Evolutionary conservation across 2,888 invertebrate species (phyloP), one percentile per base, ranked within the genome.

Genomic region (Cataglyphis cursor): DNA sequence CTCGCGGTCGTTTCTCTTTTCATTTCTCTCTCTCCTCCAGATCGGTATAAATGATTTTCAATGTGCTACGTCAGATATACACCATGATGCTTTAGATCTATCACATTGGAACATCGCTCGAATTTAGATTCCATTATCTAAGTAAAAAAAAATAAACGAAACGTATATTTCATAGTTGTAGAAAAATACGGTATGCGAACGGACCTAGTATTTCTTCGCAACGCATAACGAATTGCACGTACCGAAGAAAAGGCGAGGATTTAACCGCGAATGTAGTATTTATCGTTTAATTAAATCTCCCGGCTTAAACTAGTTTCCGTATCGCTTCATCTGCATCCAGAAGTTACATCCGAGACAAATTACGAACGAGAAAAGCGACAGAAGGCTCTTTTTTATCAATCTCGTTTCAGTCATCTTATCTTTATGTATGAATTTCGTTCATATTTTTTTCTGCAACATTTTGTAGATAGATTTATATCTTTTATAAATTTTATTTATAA

Each of bases 51-150:
- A 84, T 84, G 75, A 76, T 82, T 73, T 61, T 62, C 48, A 31
- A 48, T 35, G 44, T 18, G 8, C 12, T 21, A 21, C 21, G 15
- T 68, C 8, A 66, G 15, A 35, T 18, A 28, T 24, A 18, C 31
- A 31, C 4, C 10, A 9, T 41, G 35, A 62, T 38, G 54, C 35
- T 72, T 85, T 57, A 65, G 61, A 85, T 85, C 59, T 57, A 73
- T 68, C 51, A 73, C 15, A 51, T 48, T 51, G 51, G 48, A 73
- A 82, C 74, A 62, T 76, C 35, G 54, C 6, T 24, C 28, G 81
- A 76, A 57, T 68, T 84, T 74, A 68, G 82, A 74, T 84, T 84
- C 57, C 68, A 84, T 86, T 82, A 84, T 18, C 18, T 38, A 48
- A 12, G 44, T 28, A 28, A 28, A 28, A 28, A 24, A 24, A 61